Evolutionary conservation across 2,113 vertebrate species (phyloP).

Genomic region (Calypte anna): DNA sequence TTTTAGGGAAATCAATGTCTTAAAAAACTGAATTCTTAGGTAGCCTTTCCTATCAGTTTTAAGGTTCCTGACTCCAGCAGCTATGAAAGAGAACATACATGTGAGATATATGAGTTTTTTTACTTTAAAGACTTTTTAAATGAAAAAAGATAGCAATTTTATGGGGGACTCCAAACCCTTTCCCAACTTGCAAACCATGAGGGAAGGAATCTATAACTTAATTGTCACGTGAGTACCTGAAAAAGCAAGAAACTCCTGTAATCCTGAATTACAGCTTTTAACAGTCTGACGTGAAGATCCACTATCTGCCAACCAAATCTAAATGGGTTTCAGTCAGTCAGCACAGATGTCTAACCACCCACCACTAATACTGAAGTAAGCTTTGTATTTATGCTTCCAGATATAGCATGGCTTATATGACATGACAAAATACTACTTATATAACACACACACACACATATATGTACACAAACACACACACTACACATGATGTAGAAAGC

Average conservation of each 20-base stretch:
- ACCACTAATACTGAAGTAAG: not conserved
- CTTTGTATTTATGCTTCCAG: not conserved
- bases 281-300: not conserved
- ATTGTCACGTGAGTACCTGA: not conserved
- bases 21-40: not conserved
- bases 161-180: rapidly evolving
- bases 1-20: not conserved
- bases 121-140: not conserved
- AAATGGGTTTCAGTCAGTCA: not conserved
- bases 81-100: not conserved
- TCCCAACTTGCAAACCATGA: not conserved
- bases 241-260: not conserved
- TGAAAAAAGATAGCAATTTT: not conserved
- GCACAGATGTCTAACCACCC: not conserved
- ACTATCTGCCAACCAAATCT: not conserved
- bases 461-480: too few species aligned
- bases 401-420: not conserved
- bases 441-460: too few species aligned
- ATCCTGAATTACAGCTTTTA: not conserved
- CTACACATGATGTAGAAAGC: not conserved
- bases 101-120: not conserved
- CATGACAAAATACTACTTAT: not conserved
- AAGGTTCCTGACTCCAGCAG: not conserved
- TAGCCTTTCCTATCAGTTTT: not conserved
- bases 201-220: not conserved